These are phyloP conservation scores for Crotalus horridus DNA, from an alignment of 2,113 vertebrate species.

Conservation along the genomic window DNA sequence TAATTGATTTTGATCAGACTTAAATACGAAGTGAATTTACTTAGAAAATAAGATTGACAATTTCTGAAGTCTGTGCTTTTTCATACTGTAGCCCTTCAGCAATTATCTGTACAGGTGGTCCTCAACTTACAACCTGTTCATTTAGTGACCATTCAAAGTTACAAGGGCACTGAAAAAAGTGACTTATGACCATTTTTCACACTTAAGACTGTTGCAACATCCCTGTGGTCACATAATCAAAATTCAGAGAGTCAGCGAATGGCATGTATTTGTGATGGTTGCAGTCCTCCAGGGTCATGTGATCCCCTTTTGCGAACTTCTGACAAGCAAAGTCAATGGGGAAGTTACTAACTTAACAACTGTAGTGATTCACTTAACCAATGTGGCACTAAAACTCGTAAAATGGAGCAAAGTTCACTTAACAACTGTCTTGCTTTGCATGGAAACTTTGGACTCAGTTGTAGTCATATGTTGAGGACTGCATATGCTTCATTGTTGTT, in stretches of 20 bases:
- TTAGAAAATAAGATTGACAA: not conserved
- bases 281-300: not conserved
- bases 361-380: not conserved
- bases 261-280: not conserved
- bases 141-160: not conserved
- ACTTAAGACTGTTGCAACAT: not conserved
- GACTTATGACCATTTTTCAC: not conserved
- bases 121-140: not conserved
- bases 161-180: not conserved
- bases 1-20: conserved; percentile 4
- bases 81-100: not conserved
- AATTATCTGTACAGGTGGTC: not conserved
- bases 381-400: not conserved
- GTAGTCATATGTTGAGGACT: no score
- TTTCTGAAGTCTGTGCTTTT: not conserved
- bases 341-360: not conserved
- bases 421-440: not conserved
- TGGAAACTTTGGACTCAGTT: no score
- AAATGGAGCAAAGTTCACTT: not conserved
- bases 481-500: not conserved
- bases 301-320: not conserved
- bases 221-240: not conserved
- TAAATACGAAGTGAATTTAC: not conserved
- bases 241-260: not conserved
- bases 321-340: not conserved